phyloP scores from a whole-genome alignment of 2,113 vertebrate genomes.

The Lontra canadensis region DNA sequence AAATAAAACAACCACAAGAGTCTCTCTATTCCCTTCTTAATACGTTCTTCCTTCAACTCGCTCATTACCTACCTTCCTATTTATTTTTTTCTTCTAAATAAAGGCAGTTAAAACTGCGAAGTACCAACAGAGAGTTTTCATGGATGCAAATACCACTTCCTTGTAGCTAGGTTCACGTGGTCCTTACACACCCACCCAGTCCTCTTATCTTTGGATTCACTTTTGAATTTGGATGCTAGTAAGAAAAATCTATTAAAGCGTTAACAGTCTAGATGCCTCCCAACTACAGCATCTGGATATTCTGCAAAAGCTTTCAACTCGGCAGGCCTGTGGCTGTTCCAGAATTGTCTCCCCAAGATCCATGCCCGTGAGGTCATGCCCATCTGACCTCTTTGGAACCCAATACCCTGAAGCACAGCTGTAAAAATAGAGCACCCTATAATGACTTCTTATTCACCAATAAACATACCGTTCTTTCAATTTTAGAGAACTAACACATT shows the following conservation, averaged over 20 bases:
- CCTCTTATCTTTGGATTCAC: conserved; percentile 33
- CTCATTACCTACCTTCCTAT: background rate
- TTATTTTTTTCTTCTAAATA: background rate
- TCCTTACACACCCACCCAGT: background rate
- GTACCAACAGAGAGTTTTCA: background rate
- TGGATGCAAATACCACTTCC: background rate
- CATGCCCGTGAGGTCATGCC: conserved; percentile 35
- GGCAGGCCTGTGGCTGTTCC: background rate
- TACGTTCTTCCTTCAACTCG: background rate
- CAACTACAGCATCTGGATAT: background rate
- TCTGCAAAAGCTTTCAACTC: background rate
- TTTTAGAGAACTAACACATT: background rate
- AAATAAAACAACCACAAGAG: background rate
- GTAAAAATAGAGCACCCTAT: conserved; percentile 65
- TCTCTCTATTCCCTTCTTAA: background rate
- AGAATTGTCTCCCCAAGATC: conserved; percentile 42
- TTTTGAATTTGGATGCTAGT: background rate
- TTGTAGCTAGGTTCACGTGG: background rate
- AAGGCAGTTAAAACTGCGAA: background rate
- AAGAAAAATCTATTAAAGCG: background rate
- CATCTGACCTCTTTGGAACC: conserved; percentile 55
- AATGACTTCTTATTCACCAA: conserved; percentile 1
- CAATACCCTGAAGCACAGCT: conserved; percentile 22
- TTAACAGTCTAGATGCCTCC: background rate
- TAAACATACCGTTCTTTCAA: background rate